phyloP scores from a whole-genome alignment of 2,113 vertebrate genomes.

The Todiramphus saurophagus region DNA sequence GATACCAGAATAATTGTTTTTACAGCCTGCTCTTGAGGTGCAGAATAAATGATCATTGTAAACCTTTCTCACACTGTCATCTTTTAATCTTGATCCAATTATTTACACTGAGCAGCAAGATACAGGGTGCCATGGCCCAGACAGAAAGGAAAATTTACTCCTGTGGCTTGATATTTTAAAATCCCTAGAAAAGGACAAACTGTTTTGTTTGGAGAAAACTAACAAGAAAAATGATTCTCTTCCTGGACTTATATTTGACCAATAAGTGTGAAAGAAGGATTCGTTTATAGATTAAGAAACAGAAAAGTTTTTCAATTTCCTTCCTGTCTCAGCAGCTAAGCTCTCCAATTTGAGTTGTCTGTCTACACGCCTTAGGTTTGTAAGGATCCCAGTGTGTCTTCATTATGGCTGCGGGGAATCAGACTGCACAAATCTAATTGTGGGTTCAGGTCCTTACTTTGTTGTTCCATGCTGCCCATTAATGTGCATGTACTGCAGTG shows the following conservation, averaged over 20 bases:
- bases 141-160: slow-evolving; percentile 28
- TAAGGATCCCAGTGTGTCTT: not conserved
- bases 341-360: not conserved
- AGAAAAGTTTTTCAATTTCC: not conserved
- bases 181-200: not conserved
- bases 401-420: not conserved
- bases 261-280: slow-evolving; percentile 29
- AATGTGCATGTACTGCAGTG: not conserved
- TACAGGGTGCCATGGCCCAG: not conserved
- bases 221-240: not conserved
- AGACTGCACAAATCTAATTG: not conserved
- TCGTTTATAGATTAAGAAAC: not conserved
- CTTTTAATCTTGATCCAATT: slow-evolving; percentile 45
- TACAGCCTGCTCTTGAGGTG: slow-evolving; percentile 10
- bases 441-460: not conserved
- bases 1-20: slow-evolving; percentile 34
- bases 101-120: slow-evolving; percentile 33
- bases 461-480: not conserved
- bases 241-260: slow-evolving; percentile 5
- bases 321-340: not conserved
- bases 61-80: slow-evolving; percentile 22
- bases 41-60: slow-evolving; percentile 43
- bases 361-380: not conserved
- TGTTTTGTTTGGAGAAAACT: slow-evolving; percentile 21
- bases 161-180: not conserved